Conservation (phyloP, 1,140 invertebrate species). For the Acyrthosiphon pisum region DNA sequence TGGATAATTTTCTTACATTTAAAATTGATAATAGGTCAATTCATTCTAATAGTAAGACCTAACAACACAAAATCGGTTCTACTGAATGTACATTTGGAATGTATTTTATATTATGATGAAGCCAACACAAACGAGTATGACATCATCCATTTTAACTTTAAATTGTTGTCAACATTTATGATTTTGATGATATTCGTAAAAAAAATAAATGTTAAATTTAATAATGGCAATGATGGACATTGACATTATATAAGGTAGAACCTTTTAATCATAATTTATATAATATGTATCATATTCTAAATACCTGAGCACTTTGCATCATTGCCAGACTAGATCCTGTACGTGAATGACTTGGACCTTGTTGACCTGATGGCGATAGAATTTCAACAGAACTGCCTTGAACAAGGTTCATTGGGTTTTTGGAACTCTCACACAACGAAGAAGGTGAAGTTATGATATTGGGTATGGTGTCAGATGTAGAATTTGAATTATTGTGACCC, state of each 20-base stretch:
- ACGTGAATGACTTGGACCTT: conserved; percentile 68
- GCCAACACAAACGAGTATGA: no score
- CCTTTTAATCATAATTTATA: not conserved
- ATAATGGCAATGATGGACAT: not conserved
- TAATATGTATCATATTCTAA: not conserved
- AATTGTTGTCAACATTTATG: no score
- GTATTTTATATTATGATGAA: no score
- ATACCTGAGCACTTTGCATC: conserved; percentile 66
- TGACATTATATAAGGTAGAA: not conserved
- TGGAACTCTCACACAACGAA: conserved; percentile 54
- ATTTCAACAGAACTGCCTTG: not conserved
- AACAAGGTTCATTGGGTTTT: conserved; percentile 18
- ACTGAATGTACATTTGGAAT: no score
- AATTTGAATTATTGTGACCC: conserved; percentile 63
- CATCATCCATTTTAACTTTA: no score
- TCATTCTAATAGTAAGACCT: no score
- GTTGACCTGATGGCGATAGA: conserved; percentile 60
- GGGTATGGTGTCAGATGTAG: conserved; percentile 58
- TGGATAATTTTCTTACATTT: no score
- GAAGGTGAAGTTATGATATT: conserved; percentile 58
- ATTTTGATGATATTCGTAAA: no score
- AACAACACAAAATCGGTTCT: no score
- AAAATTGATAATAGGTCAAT: no score
- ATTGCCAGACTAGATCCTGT: conserved; percentile 76
- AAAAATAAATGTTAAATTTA: not conserved